Conservation (phyloP, 2,797 vertebrate species). For the Leuciscus waleckii region DNA sequence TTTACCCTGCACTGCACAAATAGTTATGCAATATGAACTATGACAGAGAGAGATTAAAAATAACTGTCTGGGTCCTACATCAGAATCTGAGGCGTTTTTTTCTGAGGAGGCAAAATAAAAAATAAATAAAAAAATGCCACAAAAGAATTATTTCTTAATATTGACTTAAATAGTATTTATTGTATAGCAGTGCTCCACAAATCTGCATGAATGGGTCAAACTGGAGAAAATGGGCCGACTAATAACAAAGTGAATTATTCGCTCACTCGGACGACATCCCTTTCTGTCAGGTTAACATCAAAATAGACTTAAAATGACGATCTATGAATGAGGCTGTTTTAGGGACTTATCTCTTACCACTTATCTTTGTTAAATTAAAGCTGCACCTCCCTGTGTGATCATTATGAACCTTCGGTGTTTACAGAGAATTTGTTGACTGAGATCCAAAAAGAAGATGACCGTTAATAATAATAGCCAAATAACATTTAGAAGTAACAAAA, state of each 20-base stretch:
- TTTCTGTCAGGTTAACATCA: slow-evolving; percentile 7
- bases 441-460: not conserved
- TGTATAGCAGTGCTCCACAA: not conserved
- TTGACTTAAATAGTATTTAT: not conserved
- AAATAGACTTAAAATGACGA: slow-evolving; percentile 1
- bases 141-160: not conserved
- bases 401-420: not conserved
- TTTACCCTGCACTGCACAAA: slow-evolving; percentile 44
- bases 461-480: not conserved
- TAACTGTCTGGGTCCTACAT: not conserved
- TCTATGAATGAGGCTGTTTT: not conserved
- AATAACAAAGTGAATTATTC: slow-evolving; percentile 19
- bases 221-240: not conserved
- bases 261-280: not conserved
- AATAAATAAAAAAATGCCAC: not conserved
- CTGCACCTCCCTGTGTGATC: not conserved
- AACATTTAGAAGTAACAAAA: not conserved
- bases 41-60: slow-evolving; percentile 9
- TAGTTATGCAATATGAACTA: slow-evolving; percentile 36
- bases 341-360: not conserved
- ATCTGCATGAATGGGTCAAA: not conserved
- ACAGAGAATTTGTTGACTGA: not conserved
- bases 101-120: not conserved
- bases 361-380: not conserved
- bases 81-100: not conserved